phyloP scores from a whole-genome alignment of 2,888 invertebrate species.

The Fragum fragum region DNA sequence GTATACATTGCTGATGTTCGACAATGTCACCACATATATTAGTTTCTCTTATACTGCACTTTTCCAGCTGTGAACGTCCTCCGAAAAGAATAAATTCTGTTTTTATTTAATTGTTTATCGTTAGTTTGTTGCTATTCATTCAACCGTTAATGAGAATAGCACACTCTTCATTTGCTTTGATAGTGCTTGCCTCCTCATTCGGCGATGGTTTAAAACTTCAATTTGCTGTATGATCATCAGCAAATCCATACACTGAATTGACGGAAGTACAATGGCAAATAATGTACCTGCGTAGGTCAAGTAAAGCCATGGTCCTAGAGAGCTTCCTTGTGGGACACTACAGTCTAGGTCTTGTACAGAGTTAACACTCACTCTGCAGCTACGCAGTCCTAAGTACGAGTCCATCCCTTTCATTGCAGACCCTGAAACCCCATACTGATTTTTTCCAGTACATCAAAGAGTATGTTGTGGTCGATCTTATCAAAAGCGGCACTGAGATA shows the following conservation, averaged over 20 bases:
- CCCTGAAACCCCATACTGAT: slow-evolving; percentile 5
- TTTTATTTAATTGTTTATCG: too few relatives aligned
- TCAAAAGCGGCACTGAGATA: slow-evolving; percentile 54
- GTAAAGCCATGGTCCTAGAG: slow-evolving; percentile 36
- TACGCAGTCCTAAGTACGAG: slow-evolving; percentile 37
- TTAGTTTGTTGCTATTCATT: too few relatives aligned
- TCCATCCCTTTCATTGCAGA: slow-evolving; percentile 36
- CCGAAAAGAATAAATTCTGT: too few relatives aligned
- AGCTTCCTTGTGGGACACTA: slow-evolving; percentile 45
- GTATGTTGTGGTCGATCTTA: slow-evolving; percentile 53
- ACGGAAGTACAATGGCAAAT: slow-evolving; percentile 27
- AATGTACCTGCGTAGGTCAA: slow-evolving; percentile 43
- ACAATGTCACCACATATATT: too few relatives aligned
- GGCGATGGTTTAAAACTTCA: too few relatives aligned
- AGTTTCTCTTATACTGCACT: too few relatives aligned
- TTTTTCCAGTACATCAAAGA: slow-evolving; percentile 24
- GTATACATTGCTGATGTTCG: too few relatives aligned
- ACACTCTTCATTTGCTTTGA: too few relatives aligned
- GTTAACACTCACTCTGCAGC: slow-evolving; percentile 29
- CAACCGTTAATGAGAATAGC: too few relatives aligned
- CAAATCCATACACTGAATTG: slow-evolving; percentile 18
- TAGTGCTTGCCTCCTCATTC: too few relatives aligned
- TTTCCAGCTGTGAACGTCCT: too few relatives aligned
- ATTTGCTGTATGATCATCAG: slow-evolving; percentile 29
- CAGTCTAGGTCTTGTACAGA: slow-evolving; percentile 16